Conservation (phyloP, 2,797 vertebrate species). For the Fundulus diaphanus region DNA sequence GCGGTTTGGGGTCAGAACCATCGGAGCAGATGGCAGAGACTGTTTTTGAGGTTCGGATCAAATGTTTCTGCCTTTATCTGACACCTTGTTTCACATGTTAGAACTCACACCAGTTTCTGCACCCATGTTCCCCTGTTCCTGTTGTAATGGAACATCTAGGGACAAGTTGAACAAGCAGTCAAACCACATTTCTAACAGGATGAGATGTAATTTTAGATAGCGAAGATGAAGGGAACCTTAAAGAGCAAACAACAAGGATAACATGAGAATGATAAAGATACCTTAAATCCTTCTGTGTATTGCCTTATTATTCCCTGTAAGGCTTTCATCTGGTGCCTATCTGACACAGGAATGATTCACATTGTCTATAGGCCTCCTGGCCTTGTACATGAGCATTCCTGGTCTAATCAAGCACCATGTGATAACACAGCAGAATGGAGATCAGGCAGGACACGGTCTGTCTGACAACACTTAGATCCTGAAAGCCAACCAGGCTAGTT, state of each 20-base stretch:
- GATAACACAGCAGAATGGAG: neutral
- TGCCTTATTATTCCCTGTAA: conserved; percentile 37
- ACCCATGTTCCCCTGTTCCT: conserved; percentile 40
- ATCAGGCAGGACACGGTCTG: neutral
- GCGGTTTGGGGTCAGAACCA: conserved; percentile 15
- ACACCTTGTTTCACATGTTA: conserved; percentile 47
- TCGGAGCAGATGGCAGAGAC: neutral
- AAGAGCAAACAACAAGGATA: conserved; percentile 31
- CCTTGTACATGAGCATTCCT: neutral
- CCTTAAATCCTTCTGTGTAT: conserved; percentile 42
- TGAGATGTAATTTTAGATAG: conserved; percentile 14
- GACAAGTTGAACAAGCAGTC: conserved; percentile 63
- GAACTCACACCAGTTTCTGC: conserved; percentile 47
- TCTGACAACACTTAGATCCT: neutral
- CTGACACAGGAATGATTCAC: conserved; percentile 47
- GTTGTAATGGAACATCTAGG: conserved; percentile 42
- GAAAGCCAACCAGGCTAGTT: conserved; percentile 4
- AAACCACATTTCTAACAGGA: conserved; percentile 19
- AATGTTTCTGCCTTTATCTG: conserved; percentile 56
- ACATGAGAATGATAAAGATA: conserved; percentile 55
- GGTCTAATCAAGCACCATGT: neutral
- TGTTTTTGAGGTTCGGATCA: conserved; percentile 37
- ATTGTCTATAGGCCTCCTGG: neutral
- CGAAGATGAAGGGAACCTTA: conserved; percentile 15
- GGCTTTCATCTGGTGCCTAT: conserved; percentile 70